Conservation (phyloP, 2,888 invertebrate species). For the Chymomyza caudatula region DNA sequence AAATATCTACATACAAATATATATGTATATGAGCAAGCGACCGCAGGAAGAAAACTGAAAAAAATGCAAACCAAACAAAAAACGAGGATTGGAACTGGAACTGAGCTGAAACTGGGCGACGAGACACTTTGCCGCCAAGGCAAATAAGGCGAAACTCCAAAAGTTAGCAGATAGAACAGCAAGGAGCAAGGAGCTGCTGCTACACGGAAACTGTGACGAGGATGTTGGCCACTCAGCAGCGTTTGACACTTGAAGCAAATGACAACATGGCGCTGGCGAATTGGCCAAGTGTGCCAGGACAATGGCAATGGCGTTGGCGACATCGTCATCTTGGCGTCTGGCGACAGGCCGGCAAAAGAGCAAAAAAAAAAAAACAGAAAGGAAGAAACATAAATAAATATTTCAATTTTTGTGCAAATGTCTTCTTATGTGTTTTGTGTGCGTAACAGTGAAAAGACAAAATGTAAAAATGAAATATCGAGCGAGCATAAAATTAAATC, state of each 20-base stretch:
- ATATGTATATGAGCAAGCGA: neutral
- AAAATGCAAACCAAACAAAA: slow-evolving; percentile 70
- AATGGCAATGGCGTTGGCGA: slow-evolving; percentile 48
- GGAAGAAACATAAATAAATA: slow-evolving; percentile 54
- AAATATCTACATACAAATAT: slow-evolving; percentile 65
- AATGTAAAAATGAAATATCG: slow-evolving; percentile 58
- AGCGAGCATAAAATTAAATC: slow-evolving; percentile 64
- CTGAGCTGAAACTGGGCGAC: slow-evolving; percentile 49
- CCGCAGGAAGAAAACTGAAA: slow-evolving; percentile 26
- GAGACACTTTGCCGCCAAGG: slow-evolving; percentile 72
- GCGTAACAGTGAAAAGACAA: slow-evolving; percentile 16
- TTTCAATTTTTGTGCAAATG: slow-evolving; percentile 63
- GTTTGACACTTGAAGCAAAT: slow-evolving; percentile 63
- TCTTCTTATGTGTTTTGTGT: slow-evolving; percentile 33
- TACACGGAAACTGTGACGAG: slow-evolving; percentile 9
- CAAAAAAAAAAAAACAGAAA: slow-evolving; percentile 15
- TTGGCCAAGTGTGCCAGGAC: slow-evolving; percentile 48
- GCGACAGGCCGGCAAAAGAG: neutral
- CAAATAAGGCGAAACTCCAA: slow-evolving; percentile 55
- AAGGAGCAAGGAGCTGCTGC: slow-evolving; percentile 15
- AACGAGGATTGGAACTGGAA: slow-evolving; percentile 11
- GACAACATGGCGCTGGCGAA: slow-evolving; percentile 7
- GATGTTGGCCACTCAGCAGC: slow-evolving; percentile 64
- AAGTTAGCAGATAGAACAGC: no score
- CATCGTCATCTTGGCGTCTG: slow-evolving; percentile 19